Base-by-base conservation (phyloP, 2,113 vertebrate species). In the Connochaetes taurinus region DNA sequence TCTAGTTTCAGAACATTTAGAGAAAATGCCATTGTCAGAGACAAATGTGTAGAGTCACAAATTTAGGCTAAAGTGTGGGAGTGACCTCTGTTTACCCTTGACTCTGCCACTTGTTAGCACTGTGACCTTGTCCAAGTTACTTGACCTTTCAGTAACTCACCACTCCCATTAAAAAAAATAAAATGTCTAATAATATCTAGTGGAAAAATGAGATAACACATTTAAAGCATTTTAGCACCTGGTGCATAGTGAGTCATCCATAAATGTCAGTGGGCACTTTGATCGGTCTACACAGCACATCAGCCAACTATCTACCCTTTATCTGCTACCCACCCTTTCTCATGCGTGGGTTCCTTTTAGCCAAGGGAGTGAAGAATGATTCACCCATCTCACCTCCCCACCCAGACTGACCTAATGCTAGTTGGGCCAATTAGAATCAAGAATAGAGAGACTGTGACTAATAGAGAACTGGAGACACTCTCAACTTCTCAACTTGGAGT, bases 401-500 rank as follows among this genome's bases (percentile, higher is more conserved):
- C 25, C 47, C 14, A 15, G 0, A 50, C 0, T 52, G 52, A 12
- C 7, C 1, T 43, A 60, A 67, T 29, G 15, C 36, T 33, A 33
- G 1, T 2, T 40, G 12, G 7, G 2, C 5, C 23, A 36, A 29
- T 84, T 55, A 52, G 2, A 47, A 64, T 13, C 3, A 25, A 84
- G 23, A 52, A 84, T 21, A 10, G 9, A 71, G 9, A 31, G 90
- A 52, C 29, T 40, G 27, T 62, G 16, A 78, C 31, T 83, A 31
- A 53, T 11, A 83, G 2, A 92, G 11, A 62, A 3, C 7, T 0
- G 0, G 71, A 43, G 40, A 43, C 10, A 40, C n/a, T 40, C n/a
- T 25, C 19, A 74, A 67, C 15, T 71, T 40, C 8, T 71, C 16
- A 71, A 3, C 21, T 43, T 43, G 36, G 71, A 76, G 36, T 5